Evolutionary conservation across 1,140 invertebrate genomes (phyloP).

Genomic region (Chrysoperla carnea): DNA sequence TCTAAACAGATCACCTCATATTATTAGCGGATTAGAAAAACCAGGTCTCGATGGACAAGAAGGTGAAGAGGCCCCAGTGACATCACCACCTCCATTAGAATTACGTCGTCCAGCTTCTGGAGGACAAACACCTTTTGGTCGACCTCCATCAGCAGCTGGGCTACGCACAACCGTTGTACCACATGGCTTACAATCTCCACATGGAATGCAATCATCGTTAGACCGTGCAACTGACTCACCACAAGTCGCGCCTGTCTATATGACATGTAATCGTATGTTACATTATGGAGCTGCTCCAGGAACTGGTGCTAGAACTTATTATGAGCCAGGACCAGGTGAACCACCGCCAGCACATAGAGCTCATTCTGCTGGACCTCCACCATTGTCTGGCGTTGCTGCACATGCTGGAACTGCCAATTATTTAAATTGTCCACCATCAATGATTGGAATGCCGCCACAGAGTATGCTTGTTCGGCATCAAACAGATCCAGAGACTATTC

Average conservation of each 20-base stretch:
- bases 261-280: conserved; percentile 27
- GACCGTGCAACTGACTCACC: conserved; percentile 51
- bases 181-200: conserved; percentile 43
- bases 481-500: no score
- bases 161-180: conserved; percentile 23
- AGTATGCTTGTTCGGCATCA: no score
- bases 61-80: conserved; percentile 36
- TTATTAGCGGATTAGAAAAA: conserved; percentile 24
- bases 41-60: conserved; percentile 20
- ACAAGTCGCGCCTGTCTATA: conserved; percentile 48
- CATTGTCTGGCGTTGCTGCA: conserved; percentile 11
- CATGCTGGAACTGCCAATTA: conserved; percentile 7
- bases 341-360: conserved; percentile 45
- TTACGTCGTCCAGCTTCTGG: conserved; percentile 33
- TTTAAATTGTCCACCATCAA: no score
- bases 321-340: conserved; percentile 19
- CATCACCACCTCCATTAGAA: conserved; percentile 48
- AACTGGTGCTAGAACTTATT: conserved; percentile 24
- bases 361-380: conserved; percentile 21
- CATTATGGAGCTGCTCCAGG: conserved; percentile 20
- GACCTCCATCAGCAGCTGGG: conserved; percentile 19
- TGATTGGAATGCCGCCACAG: no score
- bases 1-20: conserved; percentile 27
- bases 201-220: conserved; percentile 47
- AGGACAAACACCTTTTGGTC: conserved; percentile 12